These are phyloP conservation scores for Lutjanus erythropterus DNA, from an alignment of 2,113 vertebrate genomes.

Conservation along the genomic window DNA sequence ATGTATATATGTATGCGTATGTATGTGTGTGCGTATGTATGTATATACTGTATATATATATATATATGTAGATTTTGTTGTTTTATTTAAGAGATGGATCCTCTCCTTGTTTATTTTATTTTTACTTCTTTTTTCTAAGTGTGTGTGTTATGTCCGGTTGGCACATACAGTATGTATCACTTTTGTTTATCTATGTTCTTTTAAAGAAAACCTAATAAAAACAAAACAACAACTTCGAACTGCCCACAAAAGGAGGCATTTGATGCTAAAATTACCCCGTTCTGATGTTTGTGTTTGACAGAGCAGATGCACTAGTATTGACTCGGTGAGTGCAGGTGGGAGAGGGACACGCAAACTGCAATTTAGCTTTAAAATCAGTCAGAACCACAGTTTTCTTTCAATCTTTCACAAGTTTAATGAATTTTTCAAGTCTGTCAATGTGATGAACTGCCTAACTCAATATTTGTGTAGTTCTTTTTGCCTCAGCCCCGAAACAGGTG, in stretches of 20 bases:
- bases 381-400: slow-evolving; percentile 29
- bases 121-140: too few relatives aligned
- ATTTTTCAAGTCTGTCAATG: slow-evolving; percentile 20
- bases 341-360: neutral
- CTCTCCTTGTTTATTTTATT: too few relatives aligned
- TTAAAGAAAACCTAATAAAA: too few relatives aligned
- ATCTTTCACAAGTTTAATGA: neutral
- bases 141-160: too few relatives aligned
- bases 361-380: slow-evolving; percentile 36
- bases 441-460: slow-evolving; percentile 21
- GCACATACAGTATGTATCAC: too few relatives aligned
- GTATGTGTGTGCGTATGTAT: too few relatives aligned
- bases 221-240: too few relatives aligned
- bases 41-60: too few relatives aligned
- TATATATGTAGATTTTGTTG: too few relatives aligned
- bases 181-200: too few relatives aligned
- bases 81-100: too few relatives aligned
- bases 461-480: slow-evolving; percentile 29
- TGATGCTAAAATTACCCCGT: neutral
- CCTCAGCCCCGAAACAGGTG: slow-evolving; percentile 9
- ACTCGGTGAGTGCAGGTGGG: slow-evolving; percentile 4
- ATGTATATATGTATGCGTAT: too few relatives aligned
- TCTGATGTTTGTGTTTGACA: slow-evolving; percentile 13
- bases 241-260: neutral
- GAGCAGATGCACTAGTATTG: neutral